These are phyloP conservation scores for Phoxinus phoxinus DNA, from an alignment of 2,113 vertebrate genomes.

Conservation along the genomic window DNA sequence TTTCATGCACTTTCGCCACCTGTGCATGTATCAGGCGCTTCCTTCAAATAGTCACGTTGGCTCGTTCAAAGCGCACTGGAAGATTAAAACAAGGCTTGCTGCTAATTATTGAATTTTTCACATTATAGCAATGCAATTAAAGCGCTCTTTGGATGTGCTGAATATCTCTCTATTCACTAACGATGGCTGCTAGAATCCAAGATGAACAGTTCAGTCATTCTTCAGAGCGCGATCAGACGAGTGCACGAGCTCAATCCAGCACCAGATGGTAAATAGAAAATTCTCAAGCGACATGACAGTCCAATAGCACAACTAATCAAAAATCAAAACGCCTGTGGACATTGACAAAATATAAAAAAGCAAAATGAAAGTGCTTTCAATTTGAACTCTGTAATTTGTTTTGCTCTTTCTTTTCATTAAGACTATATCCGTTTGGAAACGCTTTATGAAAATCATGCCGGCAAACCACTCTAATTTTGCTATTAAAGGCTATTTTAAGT, in stretches of 20 bases:
- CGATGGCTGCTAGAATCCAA: conserved; percentile 60
- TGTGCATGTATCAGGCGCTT: conserved; percentile 46
- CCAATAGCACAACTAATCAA: conserved; percentile 64
- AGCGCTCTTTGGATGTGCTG: conserved; percentile 10
- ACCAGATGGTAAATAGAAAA: conserved; percentile 72
- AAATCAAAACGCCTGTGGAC: conserved; percentile 50
- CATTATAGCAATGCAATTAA: conserved; percentile 38
- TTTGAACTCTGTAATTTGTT: background rate
- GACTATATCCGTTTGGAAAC: background rate
- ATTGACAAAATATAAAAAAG: conserved; percentile 14
- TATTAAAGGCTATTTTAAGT: background rate
- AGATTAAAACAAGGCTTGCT: background rate
- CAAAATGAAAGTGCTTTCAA: background rate
- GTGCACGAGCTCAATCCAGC: conserved; percentile 62
- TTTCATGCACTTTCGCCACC: conserved; percentile 51
- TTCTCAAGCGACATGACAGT: conserved; percentile 56
- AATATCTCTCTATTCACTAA: background rate
- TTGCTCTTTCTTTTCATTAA: background rate
- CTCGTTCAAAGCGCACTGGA: background rate
- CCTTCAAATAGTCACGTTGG: background rate
- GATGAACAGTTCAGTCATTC: conserved; percentile 66
- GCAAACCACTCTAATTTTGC: background rate
- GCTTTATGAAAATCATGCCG: background rate
- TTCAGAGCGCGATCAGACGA: conserved; percentile 62
- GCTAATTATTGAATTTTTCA: background rate